Evolutionary conservation across 92 coral and sea anemone species (phyloP).

Genomic region (Porites lobata): DNA sequence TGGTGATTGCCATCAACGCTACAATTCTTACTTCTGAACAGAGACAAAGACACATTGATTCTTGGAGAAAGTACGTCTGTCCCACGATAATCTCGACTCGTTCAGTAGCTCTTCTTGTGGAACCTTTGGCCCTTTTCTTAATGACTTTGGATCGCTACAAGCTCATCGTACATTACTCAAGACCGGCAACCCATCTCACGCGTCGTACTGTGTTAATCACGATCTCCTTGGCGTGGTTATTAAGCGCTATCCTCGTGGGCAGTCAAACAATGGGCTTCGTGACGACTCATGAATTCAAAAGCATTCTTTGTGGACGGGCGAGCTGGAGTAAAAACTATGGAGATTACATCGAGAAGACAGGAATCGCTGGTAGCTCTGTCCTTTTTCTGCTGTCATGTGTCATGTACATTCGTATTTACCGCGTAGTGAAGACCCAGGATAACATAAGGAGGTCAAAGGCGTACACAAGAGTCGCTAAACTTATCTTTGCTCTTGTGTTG

Average conservation of each 20-base stretch:
- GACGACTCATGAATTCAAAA: not conserved
- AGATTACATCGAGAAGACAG: constrained; percentile 12
- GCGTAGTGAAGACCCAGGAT: constrained; percentile 21
- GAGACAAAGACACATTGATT: not conserved
- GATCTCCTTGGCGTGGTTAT: constrained; percentile 5
- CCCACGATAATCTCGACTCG: constrained; percentile 20
- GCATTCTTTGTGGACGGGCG: not conserved
- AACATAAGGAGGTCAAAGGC: constrained; percentile 7
- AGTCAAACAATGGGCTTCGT: not conserved
- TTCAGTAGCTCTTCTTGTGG: constrained; percentile 16
- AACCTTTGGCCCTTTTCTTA: constrained; percentile 20
- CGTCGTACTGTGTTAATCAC: not conserved
- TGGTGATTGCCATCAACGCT: constrained; percentile 4
- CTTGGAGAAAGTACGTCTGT: constrained; percentile 13
- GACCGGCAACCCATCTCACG: constrained; percentile 12
- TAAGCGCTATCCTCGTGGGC: not conserved
- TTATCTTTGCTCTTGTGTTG: constrained; percentile 29
- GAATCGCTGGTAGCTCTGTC: not conserved
- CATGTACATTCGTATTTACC: constrained; percentile 40
- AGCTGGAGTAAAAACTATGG: not conserved
- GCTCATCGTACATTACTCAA: constrained; percentile 9
- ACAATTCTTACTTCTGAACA: not conserved
- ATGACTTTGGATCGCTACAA: constrained; percentile 46
- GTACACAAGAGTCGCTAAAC: constrained; percentile 29
- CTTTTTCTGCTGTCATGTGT: constrained; percentile 10